Base-by-base conservation (phyloP, 2,797 vertebrate genomes). In the Apodemus agrarius region DNA sequence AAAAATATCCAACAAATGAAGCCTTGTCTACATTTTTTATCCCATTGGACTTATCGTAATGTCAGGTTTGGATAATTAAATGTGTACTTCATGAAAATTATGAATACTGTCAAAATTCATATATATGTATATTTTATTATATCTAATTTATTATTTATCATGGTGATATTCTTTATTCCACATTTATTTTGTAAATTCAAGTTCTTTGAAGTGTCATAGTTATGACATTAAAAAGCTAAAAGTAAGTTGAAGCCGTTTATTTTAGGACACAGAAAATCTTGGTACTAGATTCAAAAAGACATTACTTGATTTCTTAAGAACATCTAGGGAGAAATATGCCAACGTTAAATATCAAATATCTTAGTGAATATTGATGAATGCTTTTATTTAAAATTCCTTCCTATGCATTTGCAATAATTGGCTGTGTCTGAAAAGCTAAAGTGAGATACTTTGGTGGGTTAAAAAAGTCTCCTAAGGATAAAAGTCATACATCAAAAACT, bases 401-500 rank as follows among this genome's bases (percentile, higher is more conserved):
- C 4, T 81, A n/a, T 84, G 9, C 8, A 90, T 85, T 96, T 94
- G 61, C 4, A 93, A 63, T 78, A 81, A 92, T 90, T 91, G 17
- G 0, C 22, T 43, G 61, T 65, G 3, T 93, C 76, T 91, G 80
- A 74, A 79, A 84, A 91, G 24, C 4, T 80, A 95, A 74, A 81
- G 6, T 5, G 89, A 86, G 52, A 65, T 59, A 34, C 12, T 88
- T 95, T 31, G 37, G 16, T 43, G 65, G 16, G 34, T 75, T 59
- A 89, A 78, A 95, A 92, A 52, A n/a, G 34, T 52, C 57, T 72
- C 31, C 24, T 86, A 92, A 69, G 26, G 1, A 65, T 40, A 93
- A 94, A 92, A 88, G 13, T 54, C 69, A 84, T 95, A 69, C 31
- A 89, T 96, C 85, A 94, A 90, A 95, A 93, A 46, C 40, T 89